Percentiles rank a stretch among this genome's conserved stretches.
phyloP scores from a whole-genome alignment of 1,140 invertebrate genomes.

The Notospermus geniculatus region DNA sequence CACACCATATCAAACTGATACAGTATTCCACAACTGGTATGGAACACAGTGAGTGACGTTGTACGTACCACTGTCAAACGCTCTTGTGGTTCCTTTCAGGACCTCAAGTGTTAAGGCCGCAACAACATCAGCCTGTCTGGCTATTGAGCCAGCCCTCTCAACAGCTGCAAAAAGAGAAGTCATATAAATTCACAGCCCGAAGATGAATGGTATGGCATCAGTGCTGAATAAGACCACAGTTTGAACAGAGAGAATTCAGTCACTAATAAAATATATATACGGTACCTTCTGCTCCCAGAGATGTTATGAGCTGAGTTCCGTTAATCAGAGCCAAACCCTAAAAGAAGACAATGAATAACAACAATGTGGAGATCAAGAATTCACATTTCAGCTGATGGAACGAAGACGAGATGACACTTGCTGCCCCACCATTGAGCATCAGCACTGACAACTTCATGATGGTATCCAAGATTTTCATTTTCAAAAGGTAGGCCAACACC shows the following conservation, averaged over 20 bases:
- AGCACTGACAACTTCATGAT: background rate
- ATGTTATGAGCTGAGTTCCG: conserved; percentile 73
- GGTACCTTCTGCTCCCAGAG: conserved; percentile 66
- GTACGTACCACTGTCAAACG: conserved; percentile 68
- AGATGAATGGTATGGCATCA: too few species aligned
- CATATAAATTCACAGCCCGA: background rate
- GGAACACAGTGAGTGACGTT: too few species aligned
- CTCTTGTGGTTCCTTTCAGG: conserved; percentile 69
- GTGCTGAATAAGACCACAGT: too few species aligned
- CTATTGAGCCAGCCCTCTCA: conserved; percentile 64
- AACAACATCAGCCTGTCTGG: conserved; percentile 70
- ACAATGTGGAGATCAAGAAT: background rate
- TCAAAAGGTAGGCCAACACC: too few species aligned
- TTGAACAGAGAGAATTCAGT: background rate
- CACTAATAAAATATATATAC: background rate
- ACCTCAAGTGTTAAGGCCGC: conserved; percentile 72
- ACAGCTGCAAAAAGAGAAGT: conserved; percentile 56
- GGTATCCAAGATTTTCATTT: too few species aligned
- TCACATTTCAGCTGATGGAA: background rate
- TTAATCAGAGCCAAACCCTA: conserved; percentile 71
- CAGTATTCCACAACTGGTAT: too few species aligned
- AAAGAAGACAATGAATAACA: conserved; percentile 18
- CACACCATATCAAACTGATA: too few species aligned
- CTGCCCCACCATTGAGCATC: background rate
- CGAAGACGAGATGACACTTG: background rate